These are phyloP conservation scores for Folsomia manolachei DNA, from an alignment of 2,888 invertebrate genomes.

Conservation along the genomic window DNA sequence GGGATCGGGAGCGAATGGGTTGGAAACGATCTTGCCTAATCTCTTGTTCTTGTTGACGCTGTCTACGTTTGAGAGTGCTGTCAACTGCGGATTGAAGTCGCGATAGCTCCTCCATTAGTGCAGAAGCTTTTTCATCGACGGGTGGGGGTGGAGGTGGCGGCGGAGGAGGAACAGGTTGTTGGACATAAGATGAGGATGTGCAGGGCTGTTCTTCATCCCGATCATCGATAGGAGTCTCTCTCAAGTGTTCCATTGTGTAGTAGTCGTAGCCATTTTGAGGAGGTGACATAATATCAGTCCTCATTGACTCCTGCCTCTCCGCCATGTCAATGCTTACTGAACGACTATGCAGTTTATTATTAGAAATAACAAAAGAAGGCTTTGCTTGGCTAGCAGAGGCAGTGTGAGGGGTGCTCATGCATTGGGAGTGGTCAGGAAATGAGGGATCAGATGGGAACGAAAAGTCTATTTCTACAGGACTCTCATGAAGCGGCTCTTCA, in stretches of 20 bases:
- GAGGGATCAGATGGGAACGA: constrained; percentile 30
- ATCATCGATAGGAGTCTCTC: not conserved
- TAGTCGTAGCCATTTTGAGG: constrained; percentile 15
- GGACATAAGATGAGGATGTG: not conserved
- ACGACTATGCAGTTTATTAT: constrained; percentile 43
- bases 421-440: constrained; percentile 40
- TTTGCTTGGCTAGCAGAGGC: constrained; percentile 46
- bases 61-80: constrained; percentile 41
- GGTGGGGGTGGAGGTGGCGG: constrained; percentile 25
- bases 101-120: constrained; percentile 49
- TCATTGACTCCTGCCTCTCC: not conserved
- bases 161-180: constrained; percentile 3
- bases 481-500: constrained; percentile 46
- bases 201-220: not conserved
- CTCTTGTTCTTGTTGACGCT: constrained; percentile 33
- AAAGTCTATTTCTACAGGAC: constrained; percentile 46
- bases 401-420: constrained; percentile 47
- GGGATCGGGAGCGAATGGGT: constrained; percentile 41
- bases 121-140: constrained; percentile 45
- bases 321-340: constrained; percentile 41
- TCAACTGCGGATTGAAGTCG: constrained; percentile 50
- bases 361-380: constrained; percentile 41
- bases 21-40: constrained; percentile 31
- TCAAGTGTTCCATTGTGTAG: not conserved
- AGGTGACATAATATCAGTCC: not conserved